Percentiles rank a stretch among this genome's conserved stretches.
phyloP scores from a whole-genome alignment of 2,113 vertebrate species.

The Illadopsis cleaveri region DNA sequence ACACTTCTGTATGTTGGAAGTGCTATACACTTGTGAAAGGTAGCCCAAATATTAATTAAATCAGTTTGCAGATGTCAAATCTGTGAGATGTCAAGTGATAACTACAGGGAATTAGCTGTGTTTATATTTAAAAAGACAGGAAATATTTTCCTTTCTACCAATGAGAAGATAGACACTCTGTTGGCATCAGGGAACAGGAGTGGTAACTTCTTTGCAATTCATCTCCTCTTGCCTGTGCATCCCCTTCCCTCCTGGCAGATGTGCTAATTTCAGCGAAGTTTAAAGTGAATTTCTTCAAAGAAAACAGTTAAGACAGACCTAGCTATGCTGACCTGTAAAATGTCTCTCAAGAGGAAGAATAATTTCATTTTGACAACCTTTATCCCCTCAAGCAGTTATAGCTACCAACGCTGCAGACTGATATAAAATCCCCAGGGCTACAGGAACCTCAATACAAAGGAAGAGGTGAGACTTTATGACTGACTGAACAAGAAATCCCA shows the following conservation, averaged over 20 bases:
- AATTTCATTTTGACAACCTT: not conserved
- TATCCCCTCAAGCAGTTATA: not conserved
- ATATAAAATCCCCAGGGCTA: not conserved
- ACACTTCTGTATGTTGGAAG: not conserved
- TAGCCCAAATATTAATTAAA: slow-evolving; percentile 22
- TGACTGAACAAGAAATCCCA: not conserved
- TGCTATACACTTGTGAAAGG: not conserved
- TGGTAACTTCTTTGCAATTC: not conserved
- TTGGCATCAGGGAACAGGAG: not conserved
- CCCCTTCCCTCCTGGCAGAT: not conserved
- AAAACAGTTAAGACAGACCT: not conserved
- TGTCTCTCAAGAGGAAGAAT: not conserved
- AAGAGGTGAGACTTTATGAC: not conserved
- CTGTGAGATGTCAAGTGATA: not conserved
- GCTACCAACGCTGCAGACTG: not conserved
- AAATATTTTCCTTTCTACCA: not conserved
- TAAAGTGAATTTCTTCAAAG: not conserved
- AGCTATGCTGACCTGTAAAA: not conserved
- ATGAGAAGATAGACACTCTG: not conserved
- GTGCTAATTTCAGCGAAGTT: not conserved
- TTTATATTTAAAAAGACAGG: not conserved
- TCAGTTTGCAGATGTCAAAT: not conserved
- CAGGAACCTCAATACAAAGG: not conserved
- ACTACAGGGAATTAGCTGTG: not conserved
- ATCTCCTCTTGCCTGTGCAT: not conserved